These are phyloP conservation scores for Coturnix japonica DNA, from an alignment of 2,113 vertebrate genomes.

Conservation along the genomic window DNA sequence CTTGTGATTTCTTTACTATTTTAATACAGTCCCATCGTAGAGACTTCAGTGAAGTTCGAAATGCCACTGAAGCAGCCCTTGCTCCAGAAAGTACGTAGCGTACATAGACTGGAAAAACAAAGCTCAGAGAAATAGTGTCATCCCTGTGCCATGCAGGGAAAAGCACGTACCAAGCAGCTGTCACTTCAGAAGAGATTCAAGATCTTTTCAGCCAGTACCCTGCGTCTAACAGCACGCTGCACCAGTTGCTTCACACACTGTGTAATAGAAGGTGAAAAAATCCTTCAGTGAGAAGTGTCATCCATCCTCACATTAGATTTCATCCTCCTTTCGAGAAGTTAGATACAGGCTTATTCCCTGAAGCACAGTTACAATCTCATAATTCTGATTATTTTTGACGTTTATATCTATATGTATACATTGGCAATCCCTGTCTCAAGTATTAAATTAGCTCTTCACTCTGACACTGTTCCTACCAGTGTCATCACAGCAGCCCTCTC, in stretches of 20 bases:
- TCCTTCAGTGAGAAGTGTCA: background rate
- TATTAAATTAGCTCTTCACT: background rate
- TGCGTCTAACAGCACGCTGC: background rate
- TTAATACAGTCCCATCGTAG: conserved; percentile 7
- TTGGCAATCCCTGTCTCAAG: background rate
- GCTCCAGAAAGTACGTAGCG: background rate
- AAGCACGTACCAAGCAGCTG: background rate
- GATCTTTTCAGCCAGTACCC: background rate
- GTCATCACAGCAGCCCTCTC: background rate
- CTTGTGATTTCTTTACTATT: conserved; percentile 40
- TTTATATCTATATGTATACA: background rate
- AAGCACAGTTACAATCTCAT: background rate
- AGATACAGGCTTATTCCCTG: background rate
- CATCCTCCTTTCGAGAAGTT: background rate
- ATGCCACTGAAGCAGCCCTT: background rate
- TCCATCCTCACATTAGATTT: background rate
- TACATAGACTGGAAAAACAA: background rate
- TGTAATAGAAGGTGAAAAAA: background rate
- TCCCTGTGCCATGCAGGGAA: background rate
- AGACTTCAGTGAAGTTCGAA: background rate
- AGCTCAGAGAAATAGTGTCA: background rate
- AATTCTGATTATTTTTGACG: background rate
- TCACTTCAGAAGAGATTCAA: background rate
- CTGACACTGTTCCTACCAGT: background rate
- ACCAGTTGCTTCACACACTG: background rate